A percentile compares a stretch with the other conserved stretches of the same genome.
These are phyloP conservation scores for Papilio helenus DNA, from an alignment of 1,140 invertebrate species.

Conservation along the genomic window DNA sequence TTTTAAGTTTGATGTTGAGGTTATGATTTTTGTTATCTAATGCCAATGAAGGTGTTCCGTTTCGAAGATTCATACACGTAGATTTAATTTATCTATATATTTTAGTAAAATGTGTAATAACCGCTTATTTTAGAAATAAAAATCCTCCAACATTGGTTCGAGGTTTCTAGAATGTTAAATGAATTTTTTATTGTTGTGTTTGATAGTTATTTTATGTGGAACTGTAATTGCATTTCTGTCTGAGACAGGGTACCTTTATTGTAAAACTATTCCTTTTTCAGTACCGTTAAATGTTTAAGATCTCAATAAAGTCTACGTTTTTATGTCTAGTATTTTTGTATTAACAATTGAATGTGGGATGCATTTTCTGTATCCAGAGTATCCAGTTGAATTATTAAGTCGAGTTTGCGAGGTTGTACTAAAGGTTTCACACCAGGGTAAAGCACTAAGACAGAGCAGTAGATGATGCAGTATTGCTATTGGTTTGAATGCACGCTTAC, in stretches of 20 bases:
- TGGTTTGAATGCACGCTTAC: background rate
- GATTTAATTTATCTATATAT: too few relatives aligned
- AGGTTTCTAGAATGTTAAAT: too few relatives aligned
- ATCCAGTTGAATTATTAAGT: constrained; percentile 25
- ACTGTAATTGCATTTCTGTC: too few relatives aligned
- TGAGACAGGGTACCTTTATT: too few relatives aligned
- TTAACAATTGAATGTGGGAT: background rate
- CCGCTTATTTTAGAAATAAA: too few relatives aligned
- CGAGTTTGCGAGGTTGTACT: background rate
- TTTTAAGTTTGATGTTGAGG: background rate
- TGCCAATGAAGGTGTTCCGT: too few relatives aligned
- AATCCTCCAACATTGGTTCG: too few relatives aligned
- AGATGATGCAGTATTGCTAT: background rate
- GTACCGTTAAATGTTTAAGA: background rate
- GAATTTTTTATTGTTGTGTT: too few relatives aligned
- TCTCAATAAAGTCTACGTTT: background rate
- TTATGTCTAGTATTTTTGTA: background rate
- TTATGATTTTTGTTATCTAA: too few relatives aligned
- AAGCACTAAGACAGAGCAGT: background rate
- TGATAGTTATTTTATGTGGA: too few relatives aligned
- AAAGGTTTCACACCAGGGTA: background rate
- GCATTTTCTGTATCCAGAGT: constrained; percentile 8
- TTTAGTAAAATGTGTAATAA: too few relatives aligned
- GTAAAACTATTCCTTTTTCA: background rate
- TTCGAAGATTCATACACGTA: too few relatives aligned